Evolutionary conservation across 2,113 vertebrate species (phyloP).

Genomic region (Pardalotus punctatus): DNA sequence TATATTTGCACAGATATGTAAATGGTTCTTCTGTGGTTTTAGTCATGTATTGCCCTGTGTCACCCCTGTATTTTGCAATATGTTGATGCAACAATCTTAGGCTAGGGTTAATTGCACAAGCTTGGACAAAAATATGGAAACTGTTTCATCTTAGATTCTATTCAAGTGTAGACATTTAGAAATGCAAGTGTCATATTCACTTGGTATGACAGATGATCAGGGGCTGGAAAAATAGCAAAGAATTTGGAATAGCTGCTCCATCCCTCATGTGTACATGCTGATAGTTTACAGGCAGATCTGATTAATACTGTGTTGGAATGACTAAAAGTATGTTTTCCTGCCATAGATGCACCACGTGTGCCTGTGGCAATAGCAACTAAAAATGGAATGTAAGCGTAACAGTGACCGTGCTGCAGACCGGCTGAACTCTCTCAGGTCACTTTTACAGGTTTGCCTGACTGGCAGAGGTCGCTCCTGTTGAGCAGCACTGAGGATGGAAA

Average conservation of each 20-base stretch:
- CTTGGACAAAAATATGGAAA: neutral
- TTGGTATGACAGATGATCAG: rapidly evolving
- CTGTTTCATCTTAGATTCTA: neutral
- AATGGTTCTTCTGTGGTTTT: neutral
- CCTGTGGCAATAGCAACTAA: neutral
- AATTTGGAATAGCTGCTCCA: neutral
- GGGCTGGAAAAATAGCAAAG: neutral
- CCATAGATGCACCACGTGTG: rapidly evolving
- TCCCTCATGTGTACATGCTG: rapidly evolving
- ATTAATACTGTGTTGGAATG: neutral
- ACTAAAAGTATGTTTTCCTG: neutral
- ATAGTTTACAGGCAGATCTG: rapidly evolving
- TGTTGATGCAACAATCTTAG: neutral
- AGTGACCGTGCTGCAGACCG: neutral
- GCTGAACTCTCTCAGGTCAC: neutral
- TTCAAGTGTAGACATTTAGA: neutral
- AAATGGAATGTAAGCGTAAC: rapidly evolving
- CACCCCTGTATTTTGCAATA: neutral
- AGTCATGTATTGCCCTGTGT: neutral
- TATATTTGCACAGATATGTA: neutral
- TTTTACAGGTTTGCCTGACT: neutral
- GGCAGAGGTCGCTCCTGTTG: rapidly evolving
- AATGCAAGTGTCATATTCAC: neutral
- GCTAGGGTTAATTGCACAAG: neutral
- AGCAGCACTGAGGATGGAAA: neutral